These are phyloP conservation scores for Drosophila anomalipes DNA, from an alignment of 2,888 invertebrate genomes.

Conservation along the genomic window DNA sequence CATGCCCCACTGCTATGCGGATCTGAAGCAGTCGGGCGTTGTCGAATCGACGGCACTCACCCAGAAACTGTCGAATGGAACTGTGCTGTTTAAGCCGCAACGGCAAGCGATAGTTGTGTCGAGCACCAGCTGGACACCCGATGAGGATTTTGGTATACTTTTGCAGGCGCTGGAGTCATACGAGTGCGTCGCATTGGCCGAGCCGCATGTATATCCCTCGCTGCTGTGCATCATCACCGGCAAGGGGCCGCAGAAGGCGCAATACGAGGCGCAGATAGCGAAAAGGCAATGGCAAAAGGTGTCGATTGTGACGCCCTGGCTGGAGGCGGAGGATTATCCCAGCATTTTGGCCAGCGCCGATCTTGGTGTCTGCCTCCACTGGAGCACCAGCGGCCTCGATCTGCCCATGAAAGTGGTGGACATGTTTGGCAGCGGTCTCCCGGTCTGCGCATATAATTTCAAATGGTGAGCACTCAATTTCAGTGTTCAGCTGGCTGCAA, in stretches of 20 bases:
- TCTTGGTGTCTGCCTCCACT: constrained; percentile 98
- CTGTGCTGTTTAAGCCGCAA: constrained; percentile 86
- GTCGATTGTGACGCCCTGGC: constrained; percentile 95
- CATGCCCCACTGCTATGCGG: constrained; percentile 81
- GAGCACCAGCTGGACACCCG: constrained; percentile 99
- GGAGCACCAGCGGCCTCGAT: constrained; percentile 98
- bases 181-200: constrained; percentile 87
- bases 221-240: constrained; percentile 98
- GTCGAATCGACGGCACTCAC: constrained; percentile 89
- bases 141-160: constrained; percentile 96
- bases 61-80: constrained; percentile 86
- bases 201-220: constrained; percentile 87
- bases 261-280: constrained; percentile 90
- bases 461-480: constrained; percentile 88
- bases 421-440: constrained; percentile 98
- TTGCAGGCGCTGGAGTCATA: constrained; percentile 93
- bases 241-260: constrained; percentile 96
- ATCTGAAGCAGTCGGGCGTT: constrained; percentile 82
- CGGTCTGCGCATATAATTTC: constrained; percentile 95
- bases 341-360: constrained; percentile 96
- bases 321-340: constrained; percentile 96
- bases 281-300: constrained; percentile 90
- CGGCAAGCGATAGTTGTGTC: constrained; percentile 95
- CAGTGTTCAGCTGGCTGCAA: background rate
- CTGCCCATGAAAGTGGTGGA: constrained; percentile 99